These are phyloP conservation scores for Ridgeia piscesae DNA, from an alignment of 1,140 invertebrate genomes.

Conservation along the genomic window DNA sequence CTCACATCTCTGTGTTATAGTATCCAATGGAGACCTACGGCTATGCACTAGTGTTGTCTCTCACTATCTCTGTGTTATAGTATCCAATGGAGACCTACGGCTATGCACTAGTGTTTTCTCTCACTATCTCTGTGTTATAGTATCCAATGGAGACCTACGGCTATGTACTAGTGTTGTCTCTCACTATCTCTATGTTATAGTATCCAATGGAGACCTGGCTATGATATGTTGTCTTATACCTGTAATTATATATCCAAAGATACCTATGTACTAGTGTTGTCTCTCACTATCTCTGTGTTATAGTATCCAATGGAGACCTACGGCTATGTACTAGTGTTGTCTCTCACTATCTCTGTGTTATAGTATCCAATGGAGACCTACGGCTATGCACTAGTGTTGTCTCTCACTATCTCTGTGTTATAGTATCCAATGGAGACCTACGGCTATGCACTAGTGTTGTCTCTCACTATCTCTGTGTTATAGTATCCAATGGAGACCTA, in stretches of 20 bases:
- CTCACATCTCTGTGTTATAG: constrained; percentile 49
- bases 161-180: neutral
- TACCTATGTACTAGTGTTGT: too few species aligned
- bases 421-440: neutral
- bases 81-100: constrained; percentile 78
- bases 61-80: constrained; percentile 42
- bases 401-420: too few species aligned
- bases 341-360: constrained; percentile 34
- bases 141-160: neutral
- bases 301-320: too few species aligned
- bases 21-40: constrained; percentile 78
- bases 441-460: neutral
- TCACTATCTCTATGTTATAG: too few species aligned
- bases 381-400: constrained; percentile 79
- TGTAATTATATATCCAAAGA: too few species aligned
- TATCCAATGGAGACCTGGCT: too few species aligned
- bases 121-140: too few species aligned
- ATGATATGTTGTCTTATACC: too few species aligned
- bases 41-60: constrained; percentile 77
- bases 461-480: constrained; percentile 34
- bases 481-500: constrained; percentile 76
- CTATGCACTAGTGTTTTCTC: constrained; percentile 79
- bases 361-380: constrained; percentile 77
- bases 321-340: too few species aligned
- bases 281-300: too few species aligned